Base-by-base conservation (phyloP, 1,140 invertebrate genomes). In the Saccostrea glomerata region DNA sequence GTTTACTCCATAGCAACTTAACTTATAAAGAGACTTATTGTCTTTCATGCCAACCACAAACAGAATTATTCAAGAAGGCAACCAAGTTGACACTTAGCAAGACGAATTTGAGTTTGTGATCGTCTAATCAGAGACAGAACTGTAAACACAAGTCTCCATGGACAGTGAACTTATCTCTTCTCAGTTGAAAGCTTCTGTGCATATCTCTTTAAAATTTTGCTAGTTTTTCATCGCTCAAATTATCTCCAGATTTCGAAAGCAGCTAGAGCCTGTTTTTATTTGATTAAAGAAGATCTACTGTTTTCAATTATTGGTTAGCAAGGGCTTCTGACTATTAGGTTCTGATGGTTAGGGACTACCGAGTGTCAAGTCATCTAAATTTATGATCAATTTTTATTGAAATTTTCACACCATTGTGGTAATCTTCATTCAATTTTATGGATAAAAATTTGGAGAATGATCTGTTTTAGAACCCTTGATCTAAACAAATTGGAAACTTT, bases 211-310 rank as follows among this genome's bases (percentile, higher is more conserved):
- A 36, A 25, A 77, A 77, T 15, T 30, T 30, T 36, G 7, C 13
- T 25, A 17, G 30, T 25, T 30, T 30, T 77, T 77, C 25, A 30
- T 77, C 70, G 30, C 70, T 77, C 30, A 15, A 77, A 77, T 77
- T 25, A 36, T 77, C 70, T 77, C 23, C 25, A 77, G 25, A 77
- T 77, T 77, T 77, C 11, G 25, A 30, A 66, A 77, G 30, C 70
- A 77, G 30, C 30, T 36, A 36, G 70, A 30, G 23, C 70, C 70
- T 77, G 70, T 77, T 77, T 77, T 23, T 66, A 23, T 66, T 66
- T 66, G 60, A 66, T 66, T 66, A 66, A 77, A 77, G 70, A 77
- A 77, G 70, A 77, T 77, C 70, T 77, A 77, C 70, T 77, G 70
- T 77, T 77, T 77, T 36, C 30, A 77, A 77, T 77, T 77, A 77